These are phyloP conservation scores for Tyria jacobaeae DNA, from an alignment of 2,888 invertebrate genomes.

Conservation along the genomic window DNA sequence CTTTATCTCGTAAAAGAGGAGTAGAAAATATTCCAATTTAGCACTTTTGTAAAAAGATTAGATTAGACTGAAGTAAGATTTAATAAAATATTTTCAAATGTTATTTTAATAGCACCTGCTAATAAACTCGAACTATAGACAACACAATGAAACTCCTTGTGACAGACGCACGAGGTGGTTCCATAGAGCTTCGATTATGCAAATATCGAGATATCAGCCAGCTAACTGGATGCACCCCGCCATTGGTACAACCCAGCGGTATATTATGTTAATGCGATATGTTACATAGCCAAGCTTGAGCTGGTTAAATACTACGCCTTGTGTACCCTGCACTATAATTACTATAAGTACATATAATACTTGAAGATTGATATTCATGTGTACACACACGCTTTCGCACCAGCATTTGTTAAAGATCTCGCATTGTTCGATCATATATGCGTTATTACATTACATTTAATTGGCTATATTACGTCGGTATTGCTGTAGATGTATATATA, in stretches of 20 bases:
- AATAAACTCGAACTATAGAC: slow-evolving; percentile 29
- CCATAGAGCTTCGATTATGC: slow-evolving; percentile 53
- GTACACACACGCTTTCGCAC: too few relatives aligned
- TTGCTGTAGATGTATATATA: too few relatives aligned
- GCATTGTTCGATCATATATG: too few relatives aligned
- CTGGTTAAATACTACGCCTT: slow-evolving; percentile 30
- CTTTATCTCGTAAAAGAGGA: too few relatives aligned
- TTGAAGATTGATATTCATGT: not conserved
- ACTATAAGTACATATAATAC: not conserved
- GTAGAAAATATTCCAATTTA: too few relatives aligned
- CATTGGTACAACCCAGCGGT: slow-evolving; percentile 1
- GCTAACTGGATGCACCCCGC: slow-evolving; percentile 44
- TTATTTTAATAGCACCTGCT: not conserved
- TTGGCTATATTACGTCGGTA: too few relatives aligned
- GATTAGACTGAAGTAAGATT: too few relatives aligned
- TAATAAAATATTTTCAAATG: not conserved
- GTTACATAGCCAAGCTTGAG: slow-evolving; percentile 31
- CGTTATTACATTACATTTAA: too few relatives aligned
- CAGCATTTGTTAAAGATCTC: too few relatives aligned
- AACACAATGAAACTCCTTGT: slow-evolving; percentile 35
- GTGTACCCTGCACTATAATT: not conserved
- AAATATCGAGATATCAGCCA: slow-evolving; percentile 53
- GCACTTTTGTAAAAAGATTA: too few relatives aligned
- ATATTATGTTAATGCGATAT: slow-evolving; percentile 35
- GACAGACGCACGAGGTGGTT: slow-evolving; percentile 31